These are phyloP conservation scores for Parapsyche elsis DNA, from an alignment of 1,140 invertebrate species.

Conservation along the genomic window DNA sequence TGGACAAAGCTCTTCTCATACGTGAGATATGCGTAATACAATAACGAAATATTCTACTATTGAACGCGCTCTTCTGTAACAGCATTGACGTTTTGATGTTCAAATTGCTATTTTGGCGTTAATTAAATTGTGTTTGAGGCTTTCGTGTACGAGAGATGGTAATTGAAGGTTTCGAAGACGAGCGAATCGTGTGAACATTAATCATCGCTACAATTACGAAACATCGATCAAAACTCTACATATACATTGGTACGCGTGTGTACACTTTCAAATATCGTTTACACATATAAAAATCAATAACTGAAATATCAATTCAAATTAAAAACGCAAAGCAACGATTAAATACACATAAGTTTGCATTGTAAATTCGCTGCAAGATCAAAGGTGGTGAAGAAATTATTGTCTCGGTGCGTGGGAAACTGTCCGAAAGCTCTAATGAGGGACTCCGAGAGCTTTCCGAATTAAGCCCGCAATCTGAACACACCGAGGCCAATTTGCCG, in stretches of 20 bases:
- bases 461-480: conserved; percentile 25
- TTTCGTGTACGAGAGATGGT: neutral
- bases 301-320: neutral
- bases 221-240: conserved; percentile 27
- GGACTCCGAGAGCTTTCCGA: neutral
- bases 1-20: neutral
- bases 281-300: neutral
- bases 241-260: too few species aligned
- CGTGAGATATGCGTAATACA: conserved; percentile 10
- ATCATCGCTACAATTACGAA: conserved; percentile 35
- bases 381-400: too few species aligned
- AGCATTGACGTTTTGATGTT: neutral
- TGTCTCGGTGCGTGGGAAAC: neutral
- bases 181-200: conserved; percentile 40
- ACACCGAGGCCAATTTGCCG: neutral
- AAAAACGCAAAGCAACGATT: too few species aligned
- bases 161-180: neutral
- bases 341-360: neutral
- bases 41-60: neutral
- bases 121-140: neutral
- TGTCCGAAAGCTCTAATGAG: neutral
- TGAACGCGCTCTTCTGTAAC: too few species aligned
- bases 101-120: neutral
- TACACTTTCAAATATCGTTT: neutral
- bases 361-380: too few species aligned